Evolutionary conservation across 1,140 invertebrate species (phyloP), one percentile per base, ranked within the genome.

Genomic region (Brachionus koreanus): DNA sequence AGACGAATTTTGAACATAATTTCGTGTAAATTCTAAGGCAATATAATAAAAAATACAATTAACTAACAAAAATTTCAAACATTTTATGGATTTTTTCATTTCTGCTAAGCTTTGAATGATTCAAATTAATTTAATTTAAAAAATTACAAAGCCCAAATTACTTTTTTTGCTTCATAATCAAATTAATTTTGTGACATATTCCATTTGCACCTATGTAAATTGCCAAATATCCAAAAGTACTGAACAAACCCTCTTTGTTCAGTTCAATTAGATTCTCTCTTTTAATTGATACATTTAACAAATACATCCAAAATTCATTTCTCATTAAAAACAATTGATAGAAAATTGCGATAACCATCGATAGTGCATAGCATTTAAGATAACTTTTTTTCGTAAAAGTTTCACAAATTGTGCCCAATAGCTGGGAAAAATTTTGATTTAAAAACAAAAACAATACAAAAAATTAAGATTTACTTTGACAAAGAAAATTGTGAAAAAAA

Each of bases 191-290:
- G 16, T 57, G 39, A 65, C 76, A 57, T 37, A 79, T 35, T 5
- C 13, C 46, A 29, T 79, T 52, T 12, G 46, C 76, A 0, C 92
- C 89, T 74, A 96, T 89, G 86, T 95, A 97, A 1, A 97, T 86
- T 3, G 92, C 91, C 13, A 95, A 87, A 87, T 95, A 97, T 2
- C 96, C 96, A 3, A 93, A 88, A 33, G 92, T 89, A 0, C 95
- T 96, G 35, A 92, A 91, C 46, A 98, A 89, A 0, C 96, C 96
- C 90, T 98, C 96, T 84, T 94, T 91, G 87, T 98, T 98, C 0
- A 94, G 93, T 82, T 91, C 89, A 0, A 97, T 43, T 13, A 74
- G 12, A 46, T 23, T 74, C 9, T 5, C 7, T 46, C 69, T 43
- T 42, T 43, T 23, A 43, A 43, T 23, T 43, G 42, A 43, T 25